These are phyloP conservation scores for Phalacrocorax aristotelis DNA, from an alignment of 2,113 vertebrate genomes.

Conservation along the genomic window DNA sequence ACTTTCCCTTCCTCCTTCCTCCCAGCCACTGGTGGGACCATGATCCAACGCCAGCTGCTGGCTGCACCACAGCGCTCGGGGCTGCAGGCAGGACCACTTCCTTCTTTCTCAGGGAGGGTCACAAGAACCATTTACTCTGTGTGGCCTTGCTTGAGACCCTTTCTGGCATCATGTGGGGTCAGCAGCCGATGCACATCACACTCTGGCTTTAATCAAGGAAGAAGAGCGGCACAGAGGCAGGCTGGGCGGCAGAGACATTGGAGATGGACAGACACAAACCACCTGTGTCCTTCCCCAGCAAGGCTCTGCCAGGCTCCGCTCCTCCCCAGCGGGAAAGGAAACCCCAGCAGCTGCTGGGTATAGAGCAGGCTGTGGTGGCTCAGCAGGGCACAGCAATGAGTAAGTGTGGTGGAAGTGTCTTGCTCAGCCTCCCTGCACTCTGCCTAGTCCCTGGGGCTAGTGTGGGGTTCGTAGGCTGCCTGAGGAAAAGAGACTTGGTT, in stretches of 20 bases:
- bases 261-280: background rate
- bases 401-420: background rate
- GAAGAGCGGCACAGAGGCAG: rapidly evolving
- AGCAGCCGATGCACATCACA: rapidly evolving
- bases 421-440: background rate
- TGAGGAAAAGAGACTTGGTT: background rate
- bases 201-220: background rate
- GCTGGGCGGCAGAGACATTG: background rate
- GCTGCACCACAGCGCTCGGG: rapidly evolving
- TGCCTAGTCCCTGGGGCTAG: background rate
- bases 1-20: background rate
- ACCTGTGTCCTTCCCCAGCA: rapidly evolving
- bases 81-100: background rate
- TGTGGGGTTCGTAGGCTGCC: background rate
- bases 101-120: background rate
- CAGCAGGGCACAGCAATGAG: background rate
- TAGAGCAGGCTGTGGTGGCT: background rate
- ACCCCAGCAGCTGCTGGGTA: background rate
- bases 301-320: background rate
- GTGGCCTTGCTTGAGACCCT: background rate
- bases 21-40: rapidly evolving
- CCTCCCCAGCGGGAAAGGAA: background rate
- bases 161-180: background rate
- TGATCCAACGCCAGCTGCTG: rapidly evolving
- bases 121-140: background rate